These are phyloP conservation scores for Argyresthia albistria DNA, from an alignment of 2,888 invertebrate species.

Conservation along the genomic window DNA sequence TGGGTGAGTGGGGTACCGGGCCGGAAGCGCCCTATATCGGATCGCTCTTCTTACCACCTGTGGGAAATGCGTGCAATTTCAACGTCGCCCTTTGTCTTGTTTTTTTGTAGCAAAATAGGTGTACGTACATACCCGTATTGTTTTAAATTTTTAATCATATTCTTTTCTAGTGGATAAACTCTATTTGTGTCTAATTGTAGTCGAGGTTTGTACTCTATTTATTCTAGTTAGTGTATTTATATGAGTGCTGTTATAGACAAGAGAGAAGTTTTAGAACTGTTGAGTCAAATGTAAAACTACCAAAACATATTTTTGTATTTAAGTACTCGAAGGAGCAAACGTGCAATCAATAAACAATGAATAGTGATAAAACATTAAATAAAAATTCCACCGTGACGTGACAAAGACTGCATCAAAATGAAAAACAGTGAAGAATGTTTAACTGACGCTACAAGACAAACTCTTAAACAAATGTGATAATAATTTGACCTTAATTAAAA, in stretches of 20 bases:
- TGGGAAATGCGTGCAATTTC: slow-evolving; percentile 27
- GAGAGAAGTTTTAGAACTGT: no score
- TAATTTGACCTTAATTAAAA: slow-evolving; percentile 1
- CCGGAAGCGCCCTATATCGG: slow-evolving; percentile 58
- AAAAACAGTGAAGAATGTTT: slow-evolving; percentile 71
- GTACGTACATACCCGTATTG: no score
- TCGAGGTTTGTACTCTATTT: no score
- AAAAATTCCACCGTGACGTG: slow-evolving; percentile 48
- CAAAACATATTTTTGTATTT: slow-evolving; percentile 2
- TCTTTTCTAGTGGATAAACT: no score
- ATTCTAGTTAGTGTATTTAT: no score
- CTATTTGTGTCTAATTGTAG: no score
- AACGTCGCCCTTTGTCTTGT: slow-evolving; percentile 16
- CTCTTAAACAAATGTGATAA: slow-evolving; percentile 12
- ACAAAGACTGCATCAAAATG: slow-evolving; percentile 51
- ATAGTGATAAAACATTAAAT: slow-evolving; percentile 30
- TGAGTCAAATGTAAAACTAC: slow-evolving; percentile 30
- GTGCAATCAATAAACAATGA: slow-evolving; percentile 33
- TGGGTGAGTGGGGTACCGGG: slow-evolving; percentile 50
- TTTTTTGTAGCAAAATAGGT: background rate
- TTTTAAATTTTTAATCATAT: no score
- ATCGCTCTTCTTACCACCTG: slow-evolving; percentile 29
- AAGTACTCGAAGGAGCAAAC: slow-evolving; percentile 24
- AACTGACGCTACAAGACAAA: slow-evolving; percentile 28
- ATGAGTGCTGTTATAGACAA: no score